Percentiles rank a stretch among this genome's conserved stretches.
phyloP scores from a whole-genome alignment of 2,113 vertebrate genomes.

The Amphiprion ocellaris region DNA sequence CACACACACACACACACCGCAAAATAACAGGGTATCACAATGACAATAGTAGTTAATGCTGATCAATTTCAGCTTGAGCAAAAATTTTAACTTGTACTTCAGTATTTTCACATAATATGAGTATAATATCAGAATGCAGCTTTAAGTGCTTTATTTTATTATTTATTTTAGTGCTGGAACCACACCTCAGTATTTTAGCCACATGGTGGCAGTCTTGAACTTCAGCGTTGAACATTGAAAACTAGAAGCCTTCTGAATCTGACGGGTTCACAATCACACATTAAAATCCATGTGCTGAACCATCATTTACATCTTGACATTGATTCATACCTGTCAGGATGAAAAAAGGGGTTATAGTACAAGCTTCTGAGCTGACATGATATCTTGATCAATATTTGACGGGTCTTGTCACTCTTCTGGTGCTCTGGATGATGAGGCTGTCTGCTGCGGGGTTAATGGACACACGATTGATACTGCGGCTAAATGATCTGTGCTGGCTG shows the following conservation, averaged over 20 bases:
- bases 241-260: background rate
- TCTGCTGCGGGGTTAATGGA: conserved; percentile 60
- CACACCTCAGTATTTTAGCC: conserved; percentile 10
- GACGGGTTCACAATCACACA: background rate
- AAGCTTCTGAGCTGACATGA: conserved; percentile 28
- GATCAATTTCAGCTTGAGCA: too few species aligned
- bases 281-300: background rate
- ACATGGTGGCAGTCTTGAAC: conserved; percentile 66
- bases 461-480: conserved; percentile 41
- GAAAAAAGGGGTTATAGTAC: background rate
- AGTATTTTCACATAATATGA: too few species aligned
- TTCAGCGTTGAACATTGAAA: conserved; percentile 6
- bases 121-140: too few species aligned
- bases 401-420: conserved; percentile 41
- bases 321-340: conserved; percentile 29
- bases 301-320: conserved; percentile 7
- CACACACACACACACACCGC: too few species aligned
- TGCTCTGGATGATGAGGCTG: conserved; percentile 60
- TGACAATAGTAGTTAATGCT: too few species aligned
- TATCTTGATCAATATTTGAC: conserved; percentile 70
- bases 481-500: conserved; percentile 58
- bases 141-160: background rate
- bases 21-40: too few species aligned
- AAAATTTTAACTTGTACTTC: too few species aligned
- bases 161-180: background rate